phyloP scores from a whole-genome alignment of 2,888 invertebrate genomes.

The Diarsia mendica region DNA sequence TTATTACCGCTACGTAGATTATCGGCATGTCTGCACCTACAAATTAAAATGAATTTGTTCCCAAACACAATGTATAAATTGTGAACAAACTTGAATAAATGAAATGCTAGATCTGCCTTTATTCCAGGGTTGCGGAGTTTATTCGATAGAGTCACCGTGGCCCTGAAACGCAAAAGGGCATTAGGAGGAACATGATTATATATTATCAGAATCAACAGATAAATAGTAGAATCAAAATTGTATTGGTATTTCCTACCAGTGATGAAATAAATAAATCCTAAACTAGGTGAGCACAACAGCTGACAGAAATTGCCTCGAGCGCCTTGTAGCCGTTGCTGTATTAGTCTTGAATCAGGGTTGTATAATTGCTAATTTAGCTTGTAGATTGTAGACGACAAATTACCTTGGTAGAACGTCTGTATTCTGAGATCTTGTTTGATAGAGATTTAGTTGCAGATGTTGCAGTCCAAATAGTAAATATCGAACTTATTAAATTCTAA shows the following conservation, averaged over 20 bases:
- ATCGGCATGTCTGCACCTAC: too few species aligned
- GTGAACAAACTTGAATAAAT: too few species aligned
- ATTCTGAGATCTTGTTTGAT: slow-evolving; percentile 11
- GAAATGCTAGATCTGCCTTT: too few species aligned
- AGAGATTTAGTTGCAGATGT: not conserved
- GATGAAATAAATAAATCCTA: not conserved
- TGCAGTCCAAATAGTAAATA: not conserved
- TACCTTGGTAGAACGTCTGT: slow-evolving; percentile 15
- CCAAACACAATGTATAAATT: too few species aligned
- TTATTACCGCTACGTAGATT: not conserved
- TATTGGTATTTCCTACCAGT: not conserved
- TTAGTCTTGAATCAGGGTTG: slow-evolving; percentile 44
- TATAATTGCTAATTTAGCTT: slow-evolving; percentile 41
- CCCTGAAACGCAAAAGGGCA: too few species aligned
- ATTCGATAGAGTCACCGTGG: too few species aligned
- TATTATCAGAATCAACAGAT: too few species aligned
- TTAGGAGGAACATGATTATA: too few species aligned
- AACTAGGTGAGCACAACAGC: not conserved
- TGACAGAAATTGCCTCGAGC: slow-evolving; percentile 22
- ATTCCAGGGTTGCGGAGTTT: too few species aligned
- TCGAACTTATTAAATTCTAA: not conserved
- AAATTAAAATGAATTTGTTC: too few species aligned
- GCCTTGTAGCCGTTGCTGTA: slow-evolving; percentile 19
- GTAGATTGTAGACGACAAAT: slow-evolving; percentile 25
- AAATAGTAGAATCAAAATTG: too few species aligned